Evolutionary conservation across 2,113 vertebrate genomes (phyloP), one percentile per base, ranked within the genome.

Genomic region (Albula glossodonta): DNA sequence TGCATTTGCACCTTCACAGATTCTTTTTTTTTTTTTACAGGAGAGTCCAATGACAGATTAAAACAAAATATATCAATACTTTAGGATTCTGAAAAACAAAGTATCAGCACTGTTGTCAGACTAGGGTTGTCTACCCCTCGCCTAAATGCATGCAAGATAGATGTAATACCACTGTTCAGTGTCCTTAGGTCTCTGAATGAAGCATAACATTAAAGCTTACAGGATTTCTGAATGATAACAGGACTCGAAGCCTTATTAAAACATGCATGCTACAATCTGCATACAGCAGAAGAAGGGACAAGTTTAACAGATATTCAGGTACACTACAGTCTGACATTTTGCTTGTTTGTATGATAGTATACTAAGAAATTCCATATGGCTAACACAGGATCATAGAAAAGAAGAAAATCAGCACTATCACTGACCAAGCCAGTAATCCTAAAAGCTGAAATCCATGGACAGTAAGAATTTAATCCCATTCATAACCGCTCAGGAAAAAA

Each of bases 401-500:
- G 25, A 80, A 79, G 51, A 83, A 91, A 91, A 94, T 92, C 86
- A 90, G 90, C 90, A 86, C 89, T 89, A 94, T 94, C 92, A 92
- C 90, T 91, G 85, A 91, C 86, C 86, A 91, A 94, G 78, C 87
- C 89, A 82, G 92, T 96, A 95, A 96, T 95, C 93, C 94, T 80
- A 87, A 89, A 90, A 89, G 90, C 86, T 80, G 8, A 89, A 90
- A 93, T 90, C 86, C 90, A 91, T 83, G 90, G 87, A 92, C 85
- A 89, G 87, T 81, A 93, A 91, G 88, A 92, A 91, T 91, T 87
- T 95, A 95, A 95, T 94, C 93, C 89, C 53, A 90, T 93, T 92
- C 85, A 88, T 87, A 90, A 89, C 19, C 82, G 49, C 12, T 91
- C 88, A 89, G 89, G 89, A 56, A 86, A 87, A 86, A 86, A 88